A percentile compares a stretch with the other conserved stretches of the same genome.
phyloP scores from a whole-genome alignment of 2,797 vertebrate genomes.

The Aphelocoma californica region DNA sequence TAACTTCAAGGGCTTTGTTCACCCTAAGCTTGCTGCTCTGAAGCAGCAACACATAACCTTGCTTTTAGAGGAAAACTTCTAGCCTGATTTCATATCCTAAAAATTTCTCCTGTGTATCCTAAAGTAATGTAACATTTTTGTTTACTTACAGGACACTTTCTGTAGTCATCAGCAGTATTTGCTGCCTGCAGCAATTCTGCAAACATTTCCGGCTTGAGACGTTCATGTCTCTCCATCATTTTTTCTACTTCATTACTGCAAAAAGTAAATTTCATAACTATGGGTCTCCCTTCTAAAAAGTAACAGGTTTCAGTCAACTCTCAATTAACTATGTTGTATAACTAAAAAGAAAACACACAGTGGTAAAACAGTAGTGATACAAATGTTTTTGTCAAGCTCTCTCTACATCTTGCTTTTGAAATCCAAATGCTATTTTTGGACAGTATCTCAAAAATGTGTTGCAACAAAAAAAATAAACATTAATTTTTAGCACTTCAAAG shows the following conservation, averaged over 20 bases:
- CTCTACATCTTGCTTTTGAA: background rate
- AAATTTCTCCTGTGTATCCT: background rate
- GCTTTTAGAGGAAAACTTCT: background rate
- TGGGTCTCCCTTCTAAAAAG: background rate
- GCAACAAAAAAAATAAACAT: background rate
- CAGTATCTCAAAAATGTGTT: background rate
- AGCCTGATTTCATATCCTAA: background rate
- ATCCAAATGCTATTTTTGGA: background rate
- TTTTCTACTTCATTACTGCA: constrained; percentile 79
- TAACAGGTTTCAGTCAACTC: background rate
- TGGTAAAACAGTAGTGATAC: background rate
- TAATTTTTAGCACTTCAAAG: background rate
- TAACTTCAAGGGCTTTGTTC: background rate
- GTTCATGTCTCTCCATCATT: constrained; percentile 85
- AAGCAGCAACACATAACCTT: background rate
- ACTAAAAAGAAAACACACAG: background rate
- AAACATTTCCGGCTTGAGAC: constrained; percentile 90
- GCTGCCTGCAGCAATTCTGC: constrained; percentile 92
- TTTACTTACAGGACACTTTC: constrained; percentile 92
- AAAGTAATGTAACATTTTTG: background rate
- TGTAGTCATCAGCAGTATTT: constrained; percentile 89
- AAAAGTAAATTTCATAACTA: background rate
- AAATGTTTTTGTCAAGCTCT: background rate
- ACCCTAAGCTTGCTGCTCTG: background rate
- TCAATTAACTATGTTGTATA: background rate